Evolutionary conservation across 1,140 invertebrate species (phyloP).

Genomic region (Rhynchophorus ferrugineus): DNA sequence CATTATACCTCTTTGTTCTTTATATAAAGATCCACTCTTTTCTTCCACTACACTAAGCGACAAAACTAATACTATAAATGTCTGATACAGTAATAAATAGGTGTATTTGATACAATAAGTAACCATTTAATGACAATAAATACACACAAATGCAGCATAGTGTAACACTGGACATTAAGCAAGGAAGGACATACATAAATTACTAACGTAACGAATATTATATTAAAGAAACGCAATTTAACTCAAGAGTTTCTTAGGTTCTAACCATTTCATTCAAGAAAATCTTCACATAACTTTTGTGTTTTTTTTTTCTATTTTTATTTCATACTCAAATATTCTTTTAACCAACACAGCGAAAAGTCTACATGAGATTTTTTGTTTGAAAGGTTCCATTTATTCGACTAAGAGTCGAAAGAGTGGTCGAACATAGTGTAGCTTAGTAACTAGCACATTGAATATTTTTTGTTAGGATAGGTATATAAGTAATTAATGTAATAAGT

Average conservation of each 20-base stretch:
- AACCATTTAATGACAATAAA: conserved; percentile 42
- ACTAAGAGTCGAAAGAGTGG: conserved; percentile 13
- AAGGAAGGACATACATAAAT: conserved; percentile 38
- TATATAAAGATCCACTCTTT: conserved; percentile 20
- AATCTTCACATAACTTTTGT: background rate
- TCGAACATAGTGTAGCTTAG: conserved; percentile 23
- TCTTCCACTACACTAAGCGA: conserved; percentile 33
- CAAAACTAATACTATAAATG: conserved; percentile 38
- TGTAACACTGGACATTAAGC: conserved; percentile 43
- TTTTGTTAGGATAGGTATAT: conserved; percentile 15
- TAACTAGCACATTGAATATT: conserved; percentile 21
- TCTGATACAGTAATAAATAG: conserved; percentile 39
- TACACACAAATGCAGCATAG: conserved; percentile 40
- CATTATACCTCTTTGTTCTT: conserved; percentile 23
- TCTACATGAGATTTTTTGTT: background rate
- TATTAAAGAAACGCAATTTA: conserved; percentile 30
- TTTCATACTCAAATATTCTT: background rate
- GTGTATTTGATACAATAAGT: conserved; percentile 38
- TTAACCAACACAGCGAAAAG: background rate
- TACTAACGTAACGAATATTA: conserved; percentile 29
- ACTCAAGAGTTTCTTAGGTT: conserved; percentile 24
- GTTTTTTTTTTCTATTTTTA: background rate
- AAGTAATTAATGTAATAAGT: conserved; percentile 20
- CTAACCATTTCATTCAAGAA: background rate
- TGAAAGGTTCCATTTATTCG: conserved; percentile 3